Evolutionary conservation across 1,140 invertebrate species (phyloP), one percentile per base, ranked within the genome.

Genomic region (Andrena cerasifolii): DNA sequence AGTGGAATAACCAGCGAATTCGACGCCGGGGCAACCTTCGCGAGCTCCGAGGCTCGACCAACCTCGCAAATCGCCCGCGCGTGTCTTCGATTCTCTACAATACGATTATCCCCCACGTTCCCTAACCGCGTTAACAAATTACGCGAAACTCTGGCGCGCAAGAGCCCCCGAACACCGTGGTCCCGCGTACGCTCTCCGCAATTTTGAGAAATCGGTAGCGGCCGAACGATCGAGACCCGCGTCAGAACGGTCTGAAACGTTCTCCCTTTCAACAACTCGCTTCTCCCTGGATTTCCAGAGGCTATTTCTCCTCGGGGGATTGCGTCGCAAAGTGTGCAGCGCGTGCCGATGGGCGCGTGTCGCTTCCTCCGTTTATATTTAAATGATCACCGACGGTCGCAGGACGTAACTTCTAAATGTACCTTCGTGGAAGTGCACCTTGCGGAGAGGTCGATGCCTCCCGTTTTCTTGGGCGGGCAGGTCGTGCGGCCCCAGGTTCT

Each of bases 401-500:
- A n/a, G 21, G 21, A 58, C 12, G 49, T 56, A 54, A 72, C 47
- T 5, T 62, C 45, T 14, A 24, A 54, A 78, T 58, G 63, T 90
- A 90, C 89, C 89, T 89, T 89, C 85, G 76, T 83, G 79, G 75
- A 87, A 87, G 72, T 86, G 86, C 77, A 91, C 87, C 84, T 89
- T 93, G 88, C 91, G 89, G n/a, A 71, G 63, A 43, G 86, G 85
- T 36, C 89, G 86, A 67, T 85, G 87, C 61, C 85, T 88, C 18
- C 82, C 84, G 40, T 90, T 85, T 62, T 91, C 88, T 62, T 90
- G 84, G 54, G 88, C 49, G 21, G 90, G 87, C 1, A 93, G 87
- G 84, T 93, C 93, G 82, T 93, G 88, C 45, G 90, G 91, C 6
- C 93, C 93, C 45, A 95, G 90, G 86, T 95, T 95, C 88, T 95